phyloP scores from a whole-genome alignment of 1,140 invertebrate species.

The Drosophila kurseongensis region DNA sequence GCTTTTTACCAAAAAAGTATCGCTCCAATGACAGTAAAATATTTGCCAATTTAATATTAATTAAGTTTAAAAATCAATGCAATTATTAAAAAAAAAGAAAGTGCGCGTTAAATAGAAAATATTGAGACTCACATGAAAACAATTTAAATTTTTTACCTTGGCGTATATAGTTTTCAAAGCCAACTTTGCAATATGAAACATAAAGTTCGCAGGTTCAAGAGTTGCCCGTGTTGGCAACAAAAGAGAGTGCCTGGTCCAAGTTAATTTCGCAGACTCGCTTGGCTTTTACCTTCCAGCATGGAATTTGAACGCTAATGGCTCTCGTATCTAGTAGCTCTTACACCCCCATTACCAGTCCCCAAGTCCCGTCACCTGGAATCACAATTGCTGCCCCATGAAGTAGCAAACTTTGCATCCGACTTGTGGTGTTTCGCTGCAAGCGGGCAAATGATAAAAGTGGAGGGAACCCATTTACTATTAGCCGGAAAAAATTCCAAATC shows the following conservation, averaged over 20 bases:
- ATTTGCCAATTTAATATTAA: too few relatives aligned
- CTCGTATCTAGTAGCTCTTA: not conserved
- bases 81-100: not conserved
- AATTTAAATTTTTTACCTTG: not conserved
- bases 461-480: slow-evolving; percentile 12
- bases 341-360: slow-evolving; percentile 7
- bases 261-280: slow-evolving; percentile 33
- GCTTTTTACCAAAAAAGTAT: too few relatives aligned
- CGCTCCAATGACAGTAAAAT: too few relatives aligned
- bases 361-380: slow-evolving; percentile 11
- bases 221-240: not conserved
- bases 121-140: not conserved
- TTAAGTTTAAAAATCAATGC: too few relatives aligned
- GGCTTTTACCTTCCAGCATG: slow-evolving; percentile 17
- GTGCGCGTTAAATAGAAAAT: not conserved
- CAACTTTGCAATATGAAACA: slow-evolving; percentile 9
- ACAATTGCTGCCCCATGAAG: not conserved
- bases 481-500: not conserved
- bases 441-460: not conserved
- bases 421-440: slow-evolving; percentile 24
- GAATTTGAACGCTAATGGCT: slow-evolving; percentile 47
- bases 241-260: slow-evolving; percentile 2
- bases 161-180: not conserved
- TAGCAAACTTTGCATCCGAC: not conserved
- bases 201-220: slow-evolving; percentile 12